Base-by-base conservation (phyloP, 1,140 invertebrate genomes). In the Sminthurides bifidus region DNA sequence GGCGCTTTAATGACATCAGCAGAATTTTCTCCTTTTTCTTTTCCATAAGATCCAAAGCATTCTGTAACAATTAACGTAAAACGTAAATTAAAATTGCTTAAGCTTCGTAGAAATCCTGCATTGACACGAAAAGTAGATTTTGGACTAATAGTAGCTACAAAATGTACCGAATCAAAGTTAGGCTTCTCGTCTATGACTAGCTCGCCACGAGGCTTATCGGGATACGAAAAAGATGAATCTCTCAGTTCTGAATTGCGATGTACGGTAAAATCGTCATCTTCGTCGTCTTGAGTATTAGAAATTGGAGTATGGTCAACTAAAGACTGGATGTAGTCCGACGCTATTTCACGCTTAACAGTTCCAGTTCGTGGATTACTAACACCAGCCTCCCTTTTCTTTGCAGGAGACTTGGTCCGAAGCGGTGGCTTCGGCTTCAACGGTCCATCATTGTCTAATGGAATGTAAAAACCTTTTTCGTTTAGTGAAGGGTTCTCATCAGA, bases 341-440 rank as follows among this genome's bases (percentile, higher is more conserved):
- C 41, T 38, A 63, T 30, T 31, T 61, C 58, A 14, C 54, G 51
- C 30, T 35, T 48, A 15, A 46, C 31, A n/a, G 21, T 24, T 30
- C 17, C 27, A 43, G n/a, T 41, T 51, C 21, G 30, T 6, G 30
- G 30, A 23, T 27, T 56, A 54, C 59, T 58, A n/a, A 54, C 61
- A 59, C 54, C 54, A 19, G 60, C 57, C 14, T 52, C 48, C 19
- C 44, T 23, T 45, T 53, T 27, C 46, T 65, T 65, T 17, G 56
- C 43, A 45, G 59, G 44, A 2, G 58, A 77, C 71, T 87, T 88
- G 21, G 77, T 76, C 57, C 85, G 74, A 15, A 92, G 71, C 27
- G 87, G 85, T 1, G 90, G 88, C 73, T 92, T 92, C 1, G 87
- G 84, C 66, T 87, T 77, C 69, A 88, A 90, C 3, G 89, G 88